Conservation (phyloP, 2,797 vertebrate genomes). For the Muraenolepis orangiensis region DNA sequence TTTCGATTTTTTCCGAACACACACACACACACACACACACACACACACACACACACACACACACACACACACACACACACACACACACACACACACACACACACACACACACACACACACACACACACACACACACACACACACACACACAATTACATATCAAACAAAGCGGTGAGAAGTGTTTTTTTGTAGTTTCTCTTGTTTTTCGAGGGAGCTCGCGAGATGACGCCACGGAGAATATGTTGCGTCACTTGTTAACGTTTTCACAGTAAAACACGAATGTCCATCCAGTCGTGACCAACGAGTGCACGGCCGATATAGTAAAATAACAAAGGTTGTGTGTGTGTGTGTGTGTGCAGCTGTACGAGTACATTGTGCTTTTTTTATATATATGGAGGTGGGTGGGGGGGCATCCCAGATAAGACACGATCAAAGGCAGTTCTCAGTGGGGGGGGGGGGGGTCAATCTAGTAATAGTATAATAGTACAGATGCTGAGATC, state of each 20-base stretch:
- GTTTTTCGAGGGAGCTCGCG: neutral
- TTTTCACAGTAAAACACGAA: neutral
- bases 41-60: conserved; percentile 9
- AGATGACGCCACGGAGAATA: neutral
- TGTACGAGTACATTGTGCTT: conserved; percentile 56
- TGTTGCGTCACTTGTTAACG: neutral
- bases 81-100: conserved; percentile 27
- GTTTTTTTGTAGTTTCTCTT: neutral
- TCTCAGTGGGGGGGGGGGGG: neutral
- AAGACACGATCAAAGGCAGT: neutral
- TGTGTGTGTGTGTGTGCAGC: no score
- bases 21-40: conserved; percentile 29
- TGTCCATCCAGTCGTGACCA: neutral
- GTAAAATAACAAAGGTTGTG: no score
- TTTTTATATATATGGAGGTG: conserved; percentile 25
- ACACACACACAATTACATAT: conserved; percentile 23
- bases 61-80: conserved; percentile 21
- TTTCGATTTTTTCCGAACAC: conserved; percentile 33
- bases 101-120: conserved; percentile 25
- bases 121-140: conserved; percentile 10
- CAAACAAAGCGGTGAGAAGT: no score
- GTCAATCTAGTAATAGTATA: neutral
- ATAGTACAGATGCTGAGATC: no score
- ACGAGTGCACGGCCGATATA: neutral
- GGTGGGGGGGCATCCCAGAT: conserved; percentile 8